phyloP scores from a whole-genome alignment of 2,888 invertebrate species.

The Melanostoma mellinum region DNA sequence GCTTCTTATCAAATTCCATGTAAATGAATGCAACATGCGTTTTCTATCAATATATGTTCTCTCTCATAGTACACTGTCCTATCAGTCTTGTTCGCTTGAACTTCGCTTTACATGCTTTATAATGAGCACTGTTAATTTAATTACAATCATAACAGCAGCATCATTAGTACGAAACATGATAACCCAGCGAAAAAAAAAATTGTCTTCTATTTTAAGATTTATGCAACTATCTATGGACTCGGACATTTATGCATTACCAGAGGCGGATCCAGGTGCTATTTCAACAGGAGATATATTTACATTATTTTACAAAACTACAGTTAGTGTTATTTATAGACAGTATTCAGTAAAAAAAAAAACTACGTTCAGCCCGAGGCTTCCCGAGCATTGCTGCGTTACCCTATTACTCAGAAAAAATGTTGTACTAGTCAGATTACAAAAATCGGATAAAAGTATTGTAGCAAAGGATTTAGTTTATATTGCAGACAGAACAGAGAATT shows the following conservation, averaged over 20 bases:
- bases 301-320: background rate
- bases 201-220: slow-evolving; percentile 20
- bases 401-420: no score
- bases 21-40: slow-evolving; percentile 67
- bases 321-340: no score
- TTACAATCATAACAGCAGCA: slow-evolving; percentile 41
- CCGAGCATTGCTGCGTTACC: no score
- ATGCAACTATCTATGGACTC: slow-evolving; percentile 1
- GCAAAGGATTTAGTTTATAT: no score
- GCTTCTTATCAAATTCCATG: slow-evolving; percentile 63
- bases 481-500: no score
- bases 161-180: slow-evolving; percentile 53
- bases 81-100: slow-evolving; percentile 51
- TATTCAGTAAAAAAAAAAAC: no score
- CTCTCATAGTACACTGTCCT: slow-evolving; percentile 15
- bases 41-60: slow-evolving; percentile 48
- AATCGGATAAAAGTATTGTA: no score
- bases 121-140: slow-evolving; percentile 52
- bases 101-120: slow-evolving; percentile 66
- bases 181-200: background rate
- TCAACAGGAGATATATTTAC: background rate
- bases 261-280: background rate
- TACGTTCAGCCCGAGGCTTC: no score
- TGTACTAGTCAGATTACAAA: no score
- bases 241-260: slow-evolving; percentile 6